Evolutionary conservation across 2,888 invertebrate species (phyloP), one percentile per base, ranked within the genome.

Genomic region (Trichacis sp.): DNA sequence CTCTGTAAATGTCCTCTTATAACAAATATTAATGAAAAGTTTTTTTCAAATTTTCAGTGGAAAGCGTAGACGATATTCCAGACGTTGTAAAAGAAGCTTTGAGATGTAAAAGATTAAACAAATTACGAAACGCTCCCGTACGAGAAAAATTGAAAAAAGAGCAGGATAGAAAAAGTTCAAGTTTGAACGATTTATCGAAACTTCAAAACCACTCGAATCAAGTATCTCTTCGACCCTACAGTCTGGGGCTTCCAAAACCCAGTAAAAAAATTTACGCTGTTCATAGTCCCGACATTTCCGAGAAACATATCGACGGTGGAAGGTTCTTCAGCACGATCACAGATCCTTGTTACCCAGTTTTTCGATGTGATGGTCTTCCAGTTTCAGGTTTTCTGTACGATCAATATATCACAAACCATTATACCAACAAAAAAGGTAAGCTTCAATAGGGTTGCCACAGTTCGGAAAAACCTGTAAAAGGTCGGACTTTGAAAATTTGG

Each of bases 261-360:
- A 80, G 79, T 64, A 69, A 73, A 54, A 60, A 73, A 1, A 71
- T 77, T 55, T 71, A 71, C 46, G 62, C 8, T 11, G 11, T n/a
- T n/a, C 9, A 33, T n/a, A 33, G 71, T 8, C 50, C 62, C 6
- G 65, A 75, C 36, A 72, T 72, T 2, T 80, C 85, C 0, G 83
- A 84, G 1, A 86, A 86, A 46, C 77, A 77, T n/a, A 64, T 81
- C 30, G 62, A 76, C 1, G 42, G 38, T 1, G 85, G 85, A 59
- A 86, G 85, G 33, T 87, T 87, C 56, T 89, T 88, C 20, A 89
- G 90, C 78, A 93, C 93, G 0, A 92, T 94, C 53, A 89, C 91
- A 43, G 94, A 94, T 83, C 94, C 94, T 1, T 87, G 87, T 62
- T 92, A 90, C 86, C 94, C 94, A 0, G 89, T 93, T 17, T 92